A percentile compares a stretch with the other conserved stretches of the same genome.
phyloP scores from a whole-genome alignment of 2,797 vertebrate species.

The Siniperca undulata region DNA sequence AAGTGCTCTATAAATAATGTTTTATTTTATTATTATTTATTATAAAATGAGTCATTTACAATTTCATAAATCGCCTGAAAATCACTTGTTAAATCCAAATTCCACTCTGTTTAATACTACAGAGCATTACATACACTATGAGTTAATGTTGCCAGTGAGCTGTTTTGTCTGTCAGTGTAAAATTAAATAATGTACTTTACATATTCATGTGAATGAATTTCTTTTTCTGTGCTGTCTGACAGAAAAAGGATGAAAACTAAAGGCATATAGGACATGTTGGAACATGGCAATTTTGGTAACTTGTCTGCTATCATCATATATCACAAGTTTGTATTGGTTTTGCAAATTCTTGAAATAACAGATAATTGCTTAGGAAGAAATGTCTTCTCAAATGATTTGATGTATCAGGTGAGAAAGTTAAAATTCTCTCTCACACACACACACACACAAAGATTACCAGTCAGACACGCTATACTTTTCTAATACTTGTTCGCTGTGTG shows the following conservation, averaged over 20 bases:
- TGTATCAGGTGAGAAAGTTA: not conserved
- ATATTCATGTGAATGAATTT: not conserved
- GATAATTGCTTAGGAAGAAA: no score
- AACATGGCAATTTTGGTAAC: no score
- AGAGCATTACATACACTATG: not conserved
- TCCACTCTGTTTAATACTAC: not conserved
- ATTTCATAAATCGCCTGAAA: not conserved
- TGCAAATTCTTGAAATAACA: not conserved
- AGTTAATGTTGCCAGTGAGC: not conserved
- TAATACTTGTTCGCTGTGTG: conserved; percentile 70
- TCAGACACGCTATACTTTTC: conserved; percentile 24
- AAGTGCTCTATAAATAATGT: no score
- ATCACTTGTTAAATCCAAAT: not conserved
- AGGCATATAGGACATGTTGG: not conserved
- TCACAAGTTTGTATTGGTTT: conserved; percentile 28
- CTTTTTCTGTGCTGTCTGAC: not conserved
- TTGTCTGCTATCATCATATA: not conserved
- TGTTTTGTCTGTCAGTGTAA: not conserved
- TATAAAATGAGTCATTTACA: not conserved
- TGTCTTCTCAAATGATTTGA: not conserved
- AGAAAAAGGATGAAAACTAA: not conserved
- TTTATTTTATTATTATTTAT: no score
- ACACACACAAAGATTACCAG: not conserved
- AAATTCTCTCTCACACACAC: not conserved
- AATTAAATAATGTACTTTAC: not conserved